Evolutionary conservation across 2,888 invertebrate species (phyloP), one percentile per base, ranked within the genome.

Genomic region (Cheilosia vulpina): DNA sequence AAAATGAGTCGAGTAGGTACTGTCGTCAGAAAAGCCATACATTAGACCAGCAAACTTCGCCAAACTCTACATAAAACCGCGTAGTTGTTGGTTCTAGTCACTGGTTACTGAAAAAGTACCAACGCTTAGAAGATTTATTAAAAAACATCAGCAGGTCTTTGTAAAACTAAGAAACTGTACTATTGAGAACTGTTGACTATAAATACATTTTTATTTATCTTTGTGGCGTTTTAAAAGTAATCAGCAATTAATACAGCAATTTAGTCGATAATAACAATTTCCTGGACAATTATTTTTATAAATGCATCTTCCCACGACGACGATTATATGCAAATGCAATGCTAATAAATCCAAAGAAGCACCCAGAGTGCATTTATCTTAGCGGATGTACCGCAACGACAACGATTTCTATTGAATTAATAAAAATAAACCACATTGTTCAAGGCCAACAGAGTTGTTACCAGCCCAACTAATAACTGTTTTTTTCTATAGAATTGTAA

Each of bases 401-500:
- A 66, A 38, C 53, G 27, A 68, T 41, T 27, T 43, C n/a, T 68
- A 38, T 41, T 41, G 19, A 45, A 15, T 31, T n/a, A 52, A 60
- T 21, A 0, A 38, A 13, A 38, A 38, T 38, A 43, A 73, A 68
- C 55, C 62, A 62, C 62, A 62, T 68, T n/a, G 31, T 31, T 41
- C 68, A 62, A 75, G 75, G 80, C 45, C 9, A 66, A 13, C 38
- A 68, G 38, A 55, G 21, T 19, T 17, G 34, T 11, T 24, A 19
- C n/a, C 7, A n/a, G n/a, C 21, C 52, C 66, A 66, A 66, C 60
- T 80, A 68, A 75, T 75, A 75, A 80, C 75, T 45, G 80, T 75
- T 57, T 66, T 73, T 80, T 73, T 57, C 31, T 31, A 65, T 73
- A 66, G 21, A 80, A 80, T 72, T 19, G 38, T 60, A 65, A 65